A percentile compares a stretch with the other conserved stretches of the same genome.
These are phyloP conservation scores for Sebastes glaucus DNA, from an alignment of 2,797 vertebrate genomes.

Conservation along the genomic window DNA sequence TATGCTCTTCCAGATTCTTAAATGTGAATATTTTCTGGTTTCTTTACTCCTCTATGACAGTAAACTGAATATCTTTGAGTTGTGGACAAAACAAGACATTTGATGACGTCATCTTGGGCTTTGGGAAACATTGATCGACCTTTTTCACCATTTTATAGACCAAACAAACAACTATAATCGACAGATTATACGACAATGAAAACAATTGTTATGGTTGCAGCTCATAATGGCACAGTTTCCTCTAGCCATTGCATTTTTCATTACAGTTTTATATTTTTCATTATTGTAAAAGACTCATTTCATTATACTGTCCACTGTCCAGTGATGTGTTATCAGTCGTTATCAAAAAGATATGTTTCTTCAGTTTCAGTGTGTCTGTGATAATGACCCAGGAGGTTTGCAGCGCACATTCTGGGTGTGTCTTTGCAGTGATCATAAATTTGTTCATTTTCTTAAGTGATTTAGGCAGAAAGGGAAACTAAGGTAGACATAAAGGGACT, in stretches of 20 bases:
- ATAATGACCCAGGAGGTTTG: slow-evolving; percentile 2
- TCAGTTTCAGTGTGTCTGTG: background rate
- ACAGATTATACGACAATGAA: no score
- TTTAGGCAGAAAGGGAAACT: background rate
- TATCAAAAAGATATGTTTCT: background rate
- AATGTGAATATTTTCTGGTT: no score
- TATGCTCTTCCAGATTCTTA: background rate
- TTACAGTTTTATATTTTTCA: background rate
- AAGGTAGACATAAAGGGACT: background rate
- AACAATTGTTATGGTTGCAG: no score
- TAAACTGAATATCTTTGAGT: no score
- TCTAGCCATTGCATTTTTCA: background rate
- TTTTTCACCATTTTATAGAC: no score
- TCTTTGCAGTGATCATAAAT: slow-evolving; percentile 6
- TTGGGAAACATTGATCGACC: no score
- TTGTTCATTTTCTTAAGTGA: slow-evolving; percentile 30
- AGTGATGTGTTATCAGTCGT: background rate
- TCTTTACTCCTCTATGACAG: no score
- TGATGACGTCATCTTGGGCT: no score
- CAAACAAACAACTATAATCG: no score
- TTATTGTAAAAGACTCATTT: background rate
- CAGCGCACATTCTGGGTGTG: slow-evolving; percentile 11
- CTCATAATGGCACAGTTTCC: background rate
- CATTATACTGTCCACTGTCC: background rate
- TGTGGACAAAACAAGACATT: no score